These are phyloP conservation scores for Drosophila heteroneura DNA, from an alignment of 2,888 invertebrate species.

Conservation along the genomic window DNA sequence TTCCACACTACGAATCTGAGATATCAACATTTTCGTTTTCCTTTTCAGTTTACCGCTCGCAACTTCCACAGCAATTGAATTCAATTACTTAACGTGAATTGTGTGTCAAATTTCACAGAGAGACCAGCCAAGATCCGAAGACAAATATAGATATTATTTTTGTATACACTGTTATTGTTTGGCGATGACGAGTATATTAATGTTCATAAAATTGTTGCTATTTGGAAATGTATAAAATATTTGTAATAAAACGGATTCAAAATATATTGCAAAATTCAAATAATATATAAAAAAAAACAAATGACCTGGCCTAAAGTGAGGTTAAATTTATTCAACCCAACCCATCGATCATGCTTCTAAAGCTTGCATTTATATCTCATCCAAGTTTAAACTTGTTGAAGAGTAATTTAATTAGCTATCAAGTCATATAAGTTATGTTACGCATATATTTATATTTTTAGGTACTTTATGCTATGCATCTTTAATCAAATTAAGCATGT, in stretches of 20 bases:
- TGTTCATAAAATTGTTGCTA: not conserved
- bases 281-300: not conserved
- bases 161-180: slow-evolving; percentile 10
- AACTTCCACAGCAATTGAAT: slow-evolving; percentile 53
- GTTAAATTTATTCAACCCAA: not conserved
- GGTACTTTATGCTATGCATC: not conserved
- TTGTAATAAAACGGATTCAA: not conserved
- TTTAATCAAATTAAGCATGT: not conserved
- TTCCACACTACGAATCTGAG: not conserved
- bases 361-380: not conserved
- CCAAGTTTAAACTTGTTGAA: not conserved
- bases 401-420: not conserved
- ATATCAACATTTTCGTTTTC: slow-evolving; percentile 15
- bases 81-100: slow-evolving; percentile 67
- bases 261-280: not conserved
- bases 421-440: not conserved
- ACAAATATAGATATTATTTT: slow-evolving; percentile 51
- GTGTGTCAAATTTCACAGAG: slow-evolving; percentile 50
- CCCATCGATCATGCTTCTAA: not conserved
- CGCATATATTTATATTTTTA: not conserved
- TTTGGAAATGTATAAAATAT: not conserved
- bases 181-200: not conserved
- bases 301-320: not conserved
- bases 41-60: not conserved
- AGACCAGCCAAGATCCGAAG: slow-evolving; percentile 18